Base-by-base conservation (phyloP, 2,888 invertebrate genomes). In the Harpalus rubripes region DNA sequence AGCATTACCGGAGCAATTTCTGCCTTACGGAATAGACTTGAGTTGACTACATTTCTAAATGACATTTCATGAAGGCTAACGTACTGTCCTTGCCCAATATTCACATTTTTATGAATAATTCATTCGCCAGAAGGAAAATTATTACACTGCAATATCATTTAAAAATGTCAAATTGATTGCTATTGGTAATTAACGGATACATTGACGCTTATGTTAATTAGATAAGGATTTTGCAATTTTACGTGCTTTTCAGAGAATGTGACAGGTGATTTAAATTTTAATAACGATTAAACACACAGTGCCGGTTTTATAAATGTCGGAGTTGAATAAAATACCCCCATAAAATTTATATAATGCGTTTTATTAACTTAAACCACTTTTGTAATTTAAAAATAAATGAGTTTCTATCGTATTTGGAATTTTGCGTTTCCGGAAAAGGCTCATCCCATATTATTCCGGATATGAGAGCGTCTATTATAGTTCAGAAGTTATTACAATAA, bases 31-130 rank as follows among this genome's bases (percentile, higher is more conserved):
- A 68, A 68, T 68, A 32, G 32, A 32, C 32, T 32, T 32, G 22
- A 22, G 3, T 22, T 22, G 32, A 32, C 18, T 44, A 41, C 72
- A 74, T 74, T 74, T 74, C 72, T 74, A 74, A 74, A 18, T 74
- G 72, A 74, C 72, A 74, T 74, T 74, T 74, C 41, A 74, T 74
- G 44, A 74, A 74, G 72, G 72, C 72, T 74, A 44, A 16, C 72
- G 41, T 12, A 74, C 72, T 74, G 72, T 74, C 72, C 72, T 74
- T 74, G 72, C 72, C 72, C 72, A 74, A 74, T 74, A 74, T 74
- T 74, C 68, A 68, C 68, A 68, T 68, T 68, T 68, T 68, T 68
- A 68, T 74, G 72, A 74, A 74, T 74, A 18, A 74, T 74, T 74
- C 44, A 74, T 74, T 74, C 10, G 72, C 72, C 44, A 52, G 72